Evolutionary conservation across 2,888 invertebrate species (phyloP), one percentile per base, ranked within the genome.

Genomic region (Volucella inflata): DNA sequence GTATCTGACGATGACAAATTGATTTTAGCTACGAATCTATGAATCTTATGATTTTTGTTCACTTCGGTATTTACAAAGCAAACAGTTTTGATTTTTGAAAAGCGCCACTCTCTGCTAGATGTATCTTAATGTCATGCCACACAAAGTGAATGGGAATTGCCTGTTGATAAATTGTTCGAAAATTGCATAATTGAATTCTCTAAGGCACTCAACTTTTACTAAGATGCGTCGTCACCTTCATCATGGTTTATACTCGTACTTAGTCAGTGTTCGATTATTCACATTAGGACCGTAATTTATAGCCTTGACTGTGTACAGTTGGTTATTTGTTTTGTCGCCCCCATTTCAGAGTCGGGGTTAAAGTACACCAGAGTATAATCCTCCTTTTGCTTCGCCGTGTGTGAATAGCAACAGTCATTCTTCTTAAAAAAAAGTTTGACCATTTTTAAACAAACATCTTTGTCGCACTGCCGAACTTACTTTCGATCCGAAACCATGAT

Each of bases 111-210:
- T 55, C 55, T 21, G 21, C 3, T 8, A 64, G 40, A 21, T 55
- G 9, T 44, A 36, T 21, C 30, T 59, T 36, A 46, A 40, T 62
- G 50, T 62, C 65, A 48, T 75, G 59, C 67, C 72, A 65, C 71
- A 79, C 64, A 55, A 48, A 72, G 65, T 59, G 70, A 71, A 70
- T 64, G 77, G 62, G 21, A 30, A 57, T 78, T 78, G 71, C 48
- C 68, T 70, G 59, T 51, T 76, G 82, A 82, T 82, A 71, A 82
- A 82, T 82, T 82, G 72, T 71, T 71, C 60, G 72, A 82, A 82
- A 82, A 77, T 82, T 82, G 82, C 82, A 82, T 82, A 82, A 77
- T 77, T 77, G 77, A 82, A 82, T 71, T 67, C 77, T 74, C 74
- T 9, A n/a, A 59, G 80, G 80, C 80, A 57, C 42, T 67, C 59